Conservation (phyloP, 35 echinoderm and acorn worm genomes). For the Anneissia japonica region DNA sequence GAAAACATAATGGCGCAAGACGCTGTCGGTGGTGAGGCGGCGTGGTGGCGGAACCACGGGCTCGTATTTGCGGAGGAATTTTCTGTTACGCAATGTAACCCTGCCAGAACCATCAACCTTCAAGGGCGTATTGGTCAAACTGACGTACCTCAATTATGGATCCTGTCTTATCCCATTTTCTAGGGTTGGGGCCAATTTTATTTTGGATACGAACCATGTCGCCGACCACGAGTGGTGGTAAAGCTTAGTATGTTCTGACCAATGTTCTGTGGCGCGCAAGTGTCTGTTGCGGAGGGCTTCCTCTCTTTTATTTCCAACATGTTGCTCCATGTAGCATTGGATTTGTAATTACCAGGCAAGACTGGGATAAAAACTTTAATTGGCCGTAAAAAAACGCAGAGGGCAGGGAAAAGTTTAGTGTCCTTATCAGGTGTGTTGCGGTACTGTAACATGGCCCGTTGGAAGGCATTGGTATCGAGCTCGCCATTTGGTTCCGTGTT, state of each 20-base stretch:
- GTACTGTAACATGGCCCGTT: slow-evolving; percentile 35
- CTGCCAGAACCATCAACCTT: too few species aligned
- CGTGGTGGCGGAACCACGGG: too few species aligned
- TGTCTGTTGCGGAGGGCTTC: slow-evolving; percentile 26
- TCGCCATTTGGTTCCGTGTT: slow-evolving; percentile 20
- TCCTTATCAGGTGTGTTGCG: slow-evolving; percentile 38
- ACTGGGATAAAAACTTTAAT: slow-evolving; percentile 27
- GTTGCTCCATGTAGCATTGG: slow-evolving; percentile 19
- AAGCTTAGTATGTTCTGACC: slow-evolving; percentile 4
- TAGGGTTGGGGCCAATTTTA: slow-evolving; percentile 8
- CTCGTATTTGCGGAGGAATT: too few species aligned
- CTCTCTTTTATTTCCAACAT: neutral
- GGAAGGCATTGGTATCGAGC: slow-evolving; percentile 37
- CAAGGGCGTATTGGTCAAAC: neutral
- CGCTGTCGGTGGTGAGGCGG: too few species aligned
- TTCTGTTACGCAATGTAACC: too few species aligned
- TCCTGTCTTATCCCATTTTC: slow-evolving; percentile 30
- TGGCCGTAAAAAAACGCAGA: slow-evolving; percentile 30
- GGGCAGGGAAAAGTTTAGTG: slow-evolving; percentile 29
- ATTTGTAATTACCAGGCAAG: slow-evolving; percentile 7
- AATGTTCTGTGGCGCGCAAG: neutral
- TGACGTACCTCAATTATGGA: slow-evolving; percentile 34
- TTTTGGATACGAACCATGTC: slow-evolving; percentile 22
- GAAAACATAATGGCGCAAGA: too few species aligned
- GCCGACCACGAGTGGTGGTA: slow-evolving; percentile 8